These are phyloP conservation scores for Micromesistius poutassou DNA, from an alignment of 2,797 vertebrate species.

Conservation along the genomic window DNA sequence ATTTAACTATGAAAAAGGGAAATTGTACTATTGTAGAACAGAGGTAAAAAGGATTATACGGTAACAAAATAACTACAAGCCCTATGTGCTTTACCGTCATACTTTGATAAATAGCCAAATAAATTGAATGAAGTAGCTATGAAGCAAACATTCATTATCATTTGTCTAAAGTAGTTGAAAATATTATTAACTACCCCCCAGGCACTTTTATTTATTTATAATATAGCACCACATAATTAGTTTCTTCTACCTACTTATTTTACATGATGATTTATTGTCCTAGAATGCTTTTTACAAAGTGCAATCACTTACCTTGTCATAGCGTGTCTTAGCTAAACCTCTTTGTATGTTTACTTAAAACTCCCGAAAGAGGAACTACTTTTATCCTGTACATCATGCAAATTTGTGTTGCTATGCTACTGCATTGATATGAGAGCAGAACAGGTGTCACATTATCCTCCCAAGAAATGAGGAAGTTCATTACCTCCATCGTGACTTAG, in stretches of 20 bases:
- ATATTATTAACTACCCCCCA: slow-evolving; percentile 51
- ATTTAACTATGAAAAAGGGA: not conserved
- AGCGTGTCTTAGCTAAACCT: not conserved
- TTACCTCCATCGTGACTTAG: not conserved
- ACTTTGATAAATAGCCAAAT: not conserved
- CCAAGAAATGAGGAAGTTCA: not conserved
- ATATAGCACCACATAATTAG: slow-evolving; percentile 56
- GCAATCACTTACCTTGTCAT: slow-evolving; percentile 53
- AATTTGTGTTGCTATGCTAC: slow-evolving; percentile 4
- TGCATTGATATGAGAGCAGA: not conserved
- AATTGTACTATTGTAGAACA: not conserved
- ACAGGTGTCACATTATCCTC: not conserved
- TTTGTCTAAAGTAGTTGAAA: slow-evolving; percentile 53
- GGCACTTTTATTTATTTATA: slow-evolving; percentile 34
- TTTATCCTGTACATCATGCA: not conserved
- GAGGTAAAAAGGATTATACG: not conserved
- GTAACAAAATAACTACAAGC: not conserved
- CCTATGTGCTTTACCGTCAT: not conserved
- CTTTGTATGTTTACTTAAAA: slow-evolving; percentile 1
- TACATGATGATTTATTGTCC: slow-evolving; percentile 56
- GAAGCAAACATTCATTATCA: slow-evolving; percentile 45
- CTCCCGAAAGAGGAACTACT: not conserved
- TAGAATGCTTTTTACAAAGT: slow-evolving; percentile 44
- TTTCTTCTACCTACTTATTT: slow-evolving; percentile 49
- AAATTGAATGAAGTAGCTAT: not conserved